phyloP scores from a whole-genome alignment of 2,888 invertebrate species.

The Dysmachus trigonus region DNA sequence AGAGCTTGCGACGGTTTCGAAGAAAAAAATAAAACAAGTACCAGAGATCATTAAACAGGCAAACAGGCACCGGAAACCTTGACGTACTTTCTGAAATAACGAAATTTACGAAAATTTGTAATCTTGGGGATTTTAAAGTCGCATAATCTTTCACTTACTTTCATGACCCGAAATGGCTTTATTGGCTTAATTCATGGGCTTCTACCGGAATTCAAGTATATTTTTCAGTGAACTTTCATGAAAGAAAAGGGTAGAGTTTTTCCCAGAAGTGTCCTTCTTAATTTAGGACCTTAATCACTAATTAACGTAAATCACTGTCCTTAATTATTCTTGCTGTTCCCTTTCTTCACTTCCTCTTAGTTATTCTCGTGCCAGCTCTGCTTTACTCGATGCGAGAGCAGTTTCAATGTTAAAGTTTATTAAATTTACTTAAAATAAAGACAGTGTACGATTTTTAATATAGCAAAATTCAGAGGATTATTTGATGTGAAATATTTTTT shows the following conservation, averaged over 20 bases:
- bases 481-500: too few relatives aligned
- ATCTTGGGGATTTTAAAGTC: not conserved
- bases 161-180: not conserved
- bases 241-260: not conserved
- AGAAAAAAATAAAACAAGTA: not conserved
- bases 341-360: not conserved
- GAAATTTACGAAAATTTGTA: not conserved
- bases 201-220: not conserved
- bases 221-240: not conserved
- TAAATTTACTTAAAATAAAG: not conserved
- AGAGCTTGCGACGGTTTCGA: not conserved
- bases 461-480: too few relatives aligned
- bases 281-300: conserved; percentile 9
- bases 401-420: not conserved
- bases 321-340: not conserved
- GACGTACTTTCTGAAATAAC: not conserved
- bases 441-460: too few relatives aligned
- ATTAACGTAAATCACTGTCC: conserved; percentile 20
- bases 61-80: not conserved
- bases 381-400: not conserved
- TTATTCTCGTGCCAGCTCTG: not conserved
- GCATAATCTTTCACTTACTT: not conserved
- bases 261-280: conserved; percentile 3
- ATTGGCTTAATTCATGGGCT: not conserved
- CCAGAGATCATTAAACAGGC: not conserved